Evolutionary conservation across 2,888 invertebrate species (phyloP), one percentile per base, ranked within the genome.

Genomic region (Ametastegia equiseti): DNA sequence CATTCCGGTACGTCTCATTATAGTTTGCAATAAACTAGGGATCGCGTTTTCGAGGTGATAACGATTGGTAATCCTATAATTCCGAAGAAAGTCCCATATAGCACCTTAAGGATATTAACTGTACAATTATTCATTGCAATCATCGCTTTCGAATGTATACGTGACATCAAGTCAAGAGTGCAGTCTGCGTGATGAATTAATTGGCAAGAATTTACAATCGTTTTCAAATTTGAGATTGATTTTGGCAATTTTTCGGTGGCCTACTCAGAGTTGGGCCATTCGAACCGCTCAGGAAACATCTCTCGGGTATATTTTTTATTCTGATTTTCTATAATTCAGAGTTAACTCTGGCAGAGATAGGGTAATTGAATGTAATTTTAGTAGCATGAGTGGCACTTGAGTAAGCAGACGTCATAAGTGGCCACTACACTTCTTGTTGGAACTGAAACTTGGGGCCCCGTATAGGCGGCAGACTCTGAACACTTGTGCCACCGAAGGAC

Each of bases 351-450:
- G 88, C 86, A 85, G 86, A 89, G 91, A 90, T 89, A 90, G 89
- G 88, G 87, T 89, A 89, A 90, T 90, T 89, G 91, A 91, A 89
- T 90, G 89, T 91, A 91, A 91, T 91, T 91, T 91, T 91, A 91
- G 91, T 90, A 89, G 89, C 90, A 90, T 90, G 90, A 91, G 91
- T 91, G 91, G 86, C 88, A 89, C 91, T 91, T 88, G 91, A 91
- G 87, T 84, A 83, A 86, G 90, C 91, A 91, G 91, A 91, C 91
- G 91, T 91, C 91, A 91, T 89, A 86, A 91, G 91, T 90, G 88
- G 87, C 86, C 84, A 87, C 85, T 84, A 81, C 85, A 85, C 86
- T 86, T 83, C 86, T 81, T 77, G 81, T 81, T 79, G 78, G 78
- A 78, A 60, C 39, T 42, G 45, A 78, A 78, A 39, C 33, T 75